Evolutionary conservation across 2,797 vertebrate species (phyloP).

Genomic region (Melanotaenia parkinsoni): DNA sequence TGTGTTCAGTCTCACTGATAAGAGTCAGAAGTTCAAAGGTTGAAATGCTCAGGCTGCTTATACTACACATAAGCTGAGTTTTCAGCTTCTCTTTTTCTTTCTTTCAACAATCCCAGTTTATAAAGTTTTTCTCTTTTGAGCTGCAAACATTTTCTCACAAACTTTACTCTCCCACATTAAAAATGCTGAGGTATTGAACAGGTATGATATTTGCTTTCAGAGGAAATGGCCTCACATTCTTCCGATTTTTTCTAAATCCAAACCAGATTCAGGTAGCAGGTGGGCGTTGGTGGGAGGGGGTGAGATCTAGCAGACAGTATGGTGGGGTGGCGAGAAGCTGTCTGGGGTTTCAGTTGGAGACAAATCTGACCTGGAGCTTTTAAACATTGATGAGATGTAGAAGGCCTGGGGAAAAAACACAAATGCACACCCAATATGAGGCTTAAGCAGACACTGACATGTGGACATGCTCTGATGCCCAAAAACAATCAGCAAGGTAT

Average conservation of each 20-base stretch:
- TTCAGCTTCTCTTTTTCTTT: conserved; percentile 1
- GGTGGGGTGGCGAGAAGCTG: conserved; percentile 56
- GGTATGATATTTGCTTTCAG: conserved; percentile 67
- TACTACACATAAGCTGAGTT: neutral
- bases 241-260: conserved; percentile 39
- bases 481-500: conserved; percentile 15
- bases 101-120: neutral
- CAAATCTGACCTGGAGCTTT: conserved; percentile 46
- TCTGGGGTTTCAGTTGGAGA: conserved; percentile 52
- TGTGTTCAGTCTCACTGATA: conserved; percentile 41
- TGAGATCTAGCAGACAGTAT: conserved; percentile 66
- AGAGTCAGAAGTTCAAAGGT: conserved; percentile 26
- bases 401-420: conserved; percentile 63
- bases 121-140: conserved; percentile 8
- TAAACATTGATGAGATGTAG: conserved; percentile 79
- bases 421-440: conserved; percentile 23
- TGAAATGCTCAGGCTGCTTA: conserved; percentile 13
- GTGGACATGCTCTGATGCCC: neutral
- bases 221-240: conserved; percentile 72
- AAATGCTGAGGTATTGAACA: conserved; percentile 65
- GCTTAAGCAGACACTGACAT: conserved; percentile 15
- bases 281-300: conserved; percentile 23
- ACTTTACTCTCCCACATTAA: conserved; percentile 20
- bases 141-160: conserved; percentile 24
- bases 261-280: conserved; percentile 31